phyloP scores from a whole-genome alignment of 2,797 vertebrate species.

The Halcyon chelicuti region DNA sequence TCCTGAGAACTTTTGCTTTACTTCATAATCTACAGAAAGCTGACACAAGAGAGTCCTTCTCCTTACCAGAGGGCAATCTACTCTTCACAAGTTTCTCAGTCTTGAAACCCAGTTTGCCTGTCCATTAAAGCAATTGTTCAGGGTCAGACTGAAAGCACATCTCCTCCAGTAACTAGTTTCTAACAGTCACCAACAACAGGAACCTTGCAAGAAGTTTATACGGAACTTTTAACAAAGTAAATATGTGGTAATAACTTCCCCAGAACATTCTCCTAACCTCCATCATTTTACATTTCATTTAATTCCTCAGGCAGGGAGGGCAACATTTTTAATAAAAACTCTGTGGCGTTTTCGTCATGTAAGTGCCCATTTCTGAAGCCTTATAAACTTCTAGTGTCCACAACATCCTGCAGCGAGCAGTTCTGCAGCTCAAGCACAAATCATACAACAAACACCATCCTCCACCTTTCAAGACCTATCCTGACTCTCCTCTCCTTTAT shows the following conservation, averaged over 20 bases:
- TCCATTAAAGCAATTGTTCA: not conserved
- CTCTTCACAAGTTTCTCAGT: not conserved
- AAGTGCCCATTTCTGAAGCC: not conserved
- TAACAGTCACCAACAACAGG: not conserved
- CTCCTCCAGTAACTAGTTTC: not conserved
- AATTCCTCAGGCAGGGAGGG: not conserved
- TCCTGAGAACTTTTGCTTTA: not conserved
- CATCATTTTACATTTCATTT: not conserved
- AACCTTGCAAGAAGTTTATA: not conserved
- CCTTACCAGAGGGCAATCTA: not conserved
- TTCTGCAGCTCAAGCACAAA: not conserved
- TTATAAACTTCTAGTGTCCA: not conserved
- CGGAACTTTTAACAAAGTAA: not conserved
- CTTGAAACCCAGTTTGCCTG: not conserved
- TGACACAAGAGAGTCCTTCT: not conserved
- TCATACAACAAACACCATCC: fast-evolving
- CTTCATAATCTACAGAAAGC: not conserved
- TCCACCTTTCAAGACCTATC: not conserved
- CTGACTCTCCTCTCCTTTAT: not conserved
- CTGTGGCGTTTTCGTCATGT: not conserved
- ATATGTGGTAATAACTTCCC: not conserved
- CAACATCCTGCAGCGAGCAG: not conserved
- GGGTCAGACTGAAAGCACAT: not conserved
- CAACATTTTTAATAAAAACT: not conserved
- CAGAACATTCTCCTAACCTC: not conserved